phyloP scores from a whole-genome alignment of 2,888 invertebrate species.

The Polylopha cassiicola region DNA sequence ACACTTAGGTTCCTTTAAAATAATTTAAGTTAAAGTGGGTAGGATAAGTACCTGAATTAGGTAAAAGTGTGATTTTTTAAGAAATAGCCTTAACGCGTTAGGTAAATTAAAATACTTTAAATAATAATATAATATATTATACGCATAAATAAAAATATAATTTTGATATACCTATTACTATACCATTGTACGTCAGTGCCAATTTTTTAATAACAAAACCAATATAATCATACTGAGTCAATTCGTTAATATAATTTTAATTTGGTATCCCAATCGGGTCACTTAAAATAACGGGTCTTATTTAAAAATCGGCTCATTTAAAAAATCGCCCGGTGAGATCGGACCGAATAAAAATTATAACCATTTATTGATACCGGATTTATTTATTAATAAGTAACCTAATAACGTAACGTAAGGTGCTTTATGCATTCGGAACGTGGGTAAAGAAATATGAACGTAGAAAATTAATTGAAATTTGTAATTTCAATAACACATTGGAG shows the following conservation, averaged over 20 bases:
- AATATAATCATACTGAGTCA: no score
- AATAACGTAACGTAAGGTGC: conserved; percentile 17
- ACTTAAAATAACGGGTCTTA: conserved; percentile 19
- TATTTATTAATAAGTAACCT: conserved; percentile 26
- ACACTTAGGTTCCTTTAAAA: no score
- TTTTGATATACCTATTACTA: no score
- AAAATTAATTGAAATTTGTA: not conserved
- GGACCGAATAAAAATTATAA: conserved; percentile 31
- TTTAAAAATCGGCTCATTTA: conserved; percentile 24
- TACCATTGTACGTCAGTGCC: no score
- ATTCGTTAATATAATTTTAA: not conserved
- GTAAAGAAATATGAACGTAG: conserved; percentile 3
- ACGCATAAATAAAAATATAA: no score
- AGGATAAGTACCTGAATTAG: no score
- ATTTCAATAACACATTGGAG: not conserved
- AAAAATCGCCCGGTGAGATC: conserved; percentile 31
- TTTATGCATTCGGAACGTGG: conserved; percentile 11
- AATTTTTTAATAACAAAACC: not conserved
- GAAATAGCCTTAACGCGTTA: no score
- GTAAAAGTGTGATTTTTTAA: no score
- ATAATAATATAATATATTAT: no score
- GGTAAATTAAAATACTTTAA: no score
- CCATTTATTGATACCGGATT: conserved; percentile 31
- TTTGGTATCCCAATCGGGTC: conserved; percentile 24
- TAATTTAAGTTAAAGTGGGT: no score